Evolutionary conservation across 1,140 invertebrate species (phyloP).

Genomic region (Ostrea denselamellosa): DNA sequence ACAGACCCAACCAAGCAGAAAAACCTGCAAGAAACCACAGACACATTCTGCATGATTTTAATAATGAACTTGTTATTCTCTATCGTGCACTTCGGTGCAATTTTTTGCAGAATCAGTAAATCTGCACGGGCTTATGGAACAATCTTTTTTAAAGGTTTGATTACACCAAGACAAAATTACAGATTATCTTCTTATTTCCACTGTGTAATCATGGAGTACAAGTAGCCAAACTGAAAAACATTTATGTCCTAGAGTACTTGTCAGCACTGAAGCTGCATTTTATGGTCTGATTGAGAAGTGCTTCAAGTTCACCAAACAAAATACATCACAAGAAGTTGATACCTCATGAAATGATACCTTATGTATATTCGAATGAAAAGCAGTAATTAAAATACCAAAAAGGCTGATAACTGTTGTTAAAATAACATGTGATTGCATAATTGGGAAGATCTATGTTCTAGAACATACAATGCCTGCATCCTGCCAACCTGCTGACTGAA

Average conservation of each 20-base stretch:
- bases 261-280: background rate
- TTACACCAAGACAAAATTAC: background rate
- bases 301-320: background rate
- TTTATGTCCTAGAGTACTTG: background rate
- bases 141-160: background rate
- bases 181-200: background rate
- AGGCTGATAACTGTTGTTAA: background rate
- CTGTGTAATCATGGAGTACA: background rate
- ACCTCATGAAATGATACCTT: background rate
- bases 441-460: background rate
- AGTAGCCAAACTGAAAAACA: background rate
- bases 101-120: constrained; percentile 26
- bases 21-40: constrained; percentile 8
- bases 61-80: constrained; percentile 16
- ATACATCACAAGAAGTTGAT: background rate
- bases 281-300: background rate
- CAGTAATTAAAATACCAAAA: constrained; percentile 13
- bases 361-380: constrained; percentile 7
- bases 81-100: constrained; percentile 18
- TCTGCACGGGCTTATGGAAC: constrained; percentile 15
- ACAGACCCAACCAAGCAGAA: constrained; percentile 30
- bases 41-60: background rate
- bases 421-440: background rate
- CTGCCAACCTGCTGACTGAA: background rate
- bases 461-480: constrained; percentile 16